Percentiles rank a stretch among this genome's conserved stretches.
Evolutionary conservation across 2,113 vertebrate genomes (phyloP).

Genomic region (Fukomys damarensis): DNA sequence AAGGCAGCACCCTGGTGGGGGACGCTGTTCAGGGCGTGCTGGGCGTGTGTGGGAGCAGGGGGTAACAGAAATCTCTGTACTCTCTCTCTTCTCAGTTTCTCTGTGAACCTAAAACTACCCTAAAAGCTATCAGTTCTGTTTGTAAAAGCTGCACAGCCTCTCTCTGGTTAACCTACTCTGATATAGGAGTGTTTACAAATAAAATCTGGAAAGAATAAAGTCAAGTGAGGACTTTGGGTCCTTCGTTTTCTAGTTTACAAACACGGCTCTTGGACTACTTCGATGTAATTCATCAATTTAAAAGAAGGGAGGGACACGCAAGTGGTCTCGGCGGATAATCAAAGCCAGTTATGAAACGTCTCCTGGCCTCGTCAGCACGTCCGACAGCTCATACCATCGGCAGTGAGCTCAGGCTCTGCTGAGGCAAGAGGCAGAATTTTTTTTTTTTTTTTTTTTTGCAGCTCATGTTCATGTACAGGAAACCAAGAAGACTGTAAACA

Average conservation of each 20-base stretch:
- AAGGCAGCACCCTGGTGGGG: too few relatives aligned
- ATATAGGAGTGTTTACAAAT: neutral
- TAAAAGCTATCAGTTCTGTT: neutral
- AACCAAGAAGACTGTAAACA: constrained; percentile 78
- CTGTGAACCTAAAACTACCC: neutral
- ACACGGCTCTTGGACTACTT: neutral
- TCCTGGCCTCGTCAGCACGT: neutral
- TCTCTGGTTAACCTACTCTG: neutral
- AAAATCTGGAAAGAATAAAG: constrained; percentile 6
- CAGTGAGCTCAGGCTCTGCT: neutral
- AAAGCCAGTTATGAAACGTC: neutral
- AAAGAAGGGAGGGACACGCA: neutral
- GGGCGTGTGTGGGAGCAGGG: accelerated
- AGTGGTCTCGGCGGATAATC: neutral
- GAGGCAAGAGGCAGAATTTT: constrained; percentile 42
- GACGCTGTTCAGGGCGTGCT: too few relatives aligned
- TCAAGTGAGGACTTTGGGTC: neutral
- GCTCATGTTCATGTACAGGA: constrained; percentile 70
- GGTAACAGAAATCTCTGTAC: neutral
- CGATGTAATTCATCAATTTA: neutral
- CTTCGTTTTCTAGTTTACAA: neutral
- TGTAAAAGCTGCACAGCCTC: neutral
- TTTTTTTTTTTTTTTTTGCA: constrained; percentile 5
- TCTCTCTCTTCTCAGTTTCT: neutral
- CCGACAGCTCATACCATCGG: neutral